A percentile compares a stretch with the other conserved stretches of the same genome.
Evolutionary conservation across 2,888 invertebrate species (phyloP).

Genomic region (Clitarchus hookeri): DNA sequence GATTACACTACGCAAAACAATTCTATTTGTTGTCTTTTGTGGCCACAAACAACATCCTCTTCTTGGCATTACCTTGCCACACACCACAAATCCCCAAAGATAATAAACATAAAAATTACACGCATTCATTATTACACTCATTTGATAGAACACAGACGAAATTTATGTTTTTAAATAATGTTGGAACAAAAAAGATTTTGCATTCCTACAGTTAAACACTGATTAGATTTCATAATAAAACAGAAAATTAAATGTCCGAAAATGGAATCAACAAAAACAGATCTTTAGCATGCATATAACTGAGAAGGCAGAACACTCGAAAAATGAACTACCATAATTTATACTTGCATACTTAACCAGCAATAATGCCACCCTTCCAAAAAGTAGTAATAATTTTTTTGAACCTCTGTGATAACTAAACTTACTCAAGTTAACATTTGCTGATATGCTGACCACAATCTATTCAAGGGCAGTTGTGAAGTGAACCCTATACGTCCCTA

Average conservation of each 20-base stretch:
- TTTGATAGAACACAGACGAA: background rate
- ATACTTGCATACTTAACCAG: no score
- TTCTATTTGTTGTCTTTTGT: conserved; percentile 4
- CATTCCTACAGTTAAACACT: background rate
- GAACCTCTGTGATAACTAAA: no score
- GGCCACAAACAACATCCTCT: background rate
- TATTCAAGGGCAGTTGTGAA: no score
- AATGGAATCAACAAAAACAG: background rate
- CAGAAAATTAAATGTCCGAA: background rate
- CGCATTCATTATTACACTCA: background rate
- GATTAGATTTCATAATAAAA: background rate
- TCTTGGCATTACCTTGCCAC: background rate
- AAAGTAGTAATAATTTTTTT: no score
- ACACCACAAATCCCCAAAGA: conserved; percentile 5
- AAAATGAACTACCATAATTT: no score
- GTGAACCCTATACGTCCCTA: no score
- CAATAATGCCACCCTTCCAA: no score
- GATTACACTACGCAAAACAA: background rate
- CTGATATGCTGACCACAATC: no score
- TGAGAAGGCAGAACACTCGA: background rate
- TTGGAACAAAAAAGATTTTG: background rate
- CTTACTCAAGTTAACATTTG: no score
- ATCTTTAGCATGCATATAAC: background rate
- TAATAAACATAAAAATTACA: background rate
- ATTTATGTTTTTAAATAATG: background rate